phyloP scores from a whole-genome alignment of 1,140 invertebrate genomes.

The Apis cerana region DNA sequence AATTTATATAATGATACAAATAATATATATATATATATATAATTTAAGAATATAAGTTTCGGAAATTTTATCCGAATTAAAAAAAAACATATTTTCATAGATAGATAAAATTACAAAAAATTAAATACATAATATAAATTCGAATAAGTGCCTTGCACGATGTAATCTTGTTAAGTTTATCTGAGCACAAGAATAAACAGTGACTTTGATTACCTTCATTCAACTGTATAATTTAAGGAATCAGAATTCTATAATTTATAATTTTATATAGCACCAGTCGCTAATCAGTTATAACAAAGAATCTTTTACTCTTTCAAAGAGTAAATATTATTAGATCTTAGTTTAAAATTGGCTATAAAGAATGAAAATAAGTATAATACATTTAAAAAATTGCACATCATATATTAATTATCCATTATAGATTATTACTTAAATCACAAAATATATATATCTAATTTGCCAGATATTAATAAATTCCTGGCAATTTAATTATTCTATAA shows the following conservation, averaged over 20 bases:
- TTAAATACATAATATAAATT: slow-evolving; percentile 19
- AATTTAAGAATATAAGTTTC: background rate
- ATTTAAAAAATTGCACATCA: slow-evolving; percentile 40
- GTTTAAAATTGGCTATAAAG: slow-evolving; percentile 48
- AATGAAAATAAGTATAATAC: slow-evolving; percentile 23
- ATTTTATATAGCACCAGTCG: slow-evolving; percentile 60
- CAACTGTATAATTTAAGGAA: slow-evolving; percentile 47
- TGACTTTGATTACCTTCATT: slow-evolving; percentile 39
- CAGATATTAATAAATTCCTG: background rate
- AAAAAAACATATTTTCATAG: background rate
- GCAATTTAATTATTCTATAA: slow-evolving; percentile 29
- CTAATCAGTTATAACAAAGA: slow-evolving; percentile 44
- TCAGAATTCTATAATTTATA: slow-evolving; percentile 48
- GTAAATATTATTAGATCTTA: slow-evolving; percentile 38
- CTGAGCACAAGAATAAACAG: slow-evolving; percentile 53
- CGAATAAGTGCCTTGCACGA: slow-evolving; percentile 48
- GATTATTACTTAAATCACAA: slow-evolving; percentile 26
- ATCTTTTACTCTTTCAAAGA: slow-evolving; percentile 6
- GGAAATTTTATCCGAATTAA: background rate
- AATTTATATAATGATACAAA: slow-evolving; percentile 24
- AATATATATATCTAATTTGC: slow-evolving; percentile 25
- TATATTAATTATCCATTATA: slow-evolving; percentile 40
- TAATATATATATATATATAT: background rate
- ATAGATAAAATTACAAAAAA: slow-evolving; percentile 24
- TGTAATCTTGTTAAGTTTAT: slow-evolving; percentile 34